Base-by-base conservation (phyloP, 2,888 invertebrate species). In the Allacma fusca region DNA sequence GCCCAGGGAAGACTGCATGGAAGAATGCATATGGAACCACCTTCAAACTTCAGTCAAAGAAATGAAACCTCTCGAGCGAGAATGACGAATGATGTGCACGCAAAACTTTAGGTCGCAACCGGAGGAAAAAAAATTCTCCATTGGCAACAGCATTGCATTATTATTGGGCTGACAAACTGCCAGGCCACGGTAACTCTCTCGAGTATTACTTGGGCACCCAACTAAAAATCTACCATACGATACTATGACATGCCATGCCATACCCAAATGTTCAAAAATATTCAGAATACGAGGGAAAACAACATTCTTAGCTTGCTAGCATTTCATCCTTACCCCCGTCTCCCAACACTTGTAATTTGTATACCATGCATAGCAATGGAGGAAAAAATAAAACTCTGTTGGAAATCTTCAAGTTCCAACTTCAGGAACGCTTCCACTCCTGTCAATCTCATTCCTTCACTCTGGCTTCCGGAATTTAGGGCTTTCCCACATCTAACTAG, bases 41-140 rank as follows among this genome's bases (percentile, higher is more conserved):
- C 79, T 79, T 79, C 76, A 79, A 79, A 79, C 76, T 72, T 76
- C 72, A 73, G 79, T 76, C 79, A 79, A 79, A 79, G 79, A 76
- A 78, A 78, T 78, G 78, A 78, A 79, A 79, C 68, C 79, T 76
- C 73, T 79, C 76, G 72, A 79, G 79, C 79, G 76, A 72, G 79
- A 79, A 79, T 79, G 79, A 79, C 79, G 79, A 79, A 79, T 76
- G 76, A 73, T 79, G 78, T 72, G 70, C 75, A 57, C 72, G 59
- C 59, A 59, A 59, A 78, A 76, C 26, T 78, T 75, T 75, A 70
- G 78, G 78, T 78, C 78, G 78, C 34, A 73, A 70, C 74, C 44
- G 24, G 69, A 75, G 68, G 75, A 67, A 28, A 64, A 70, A 59
- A 59, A 59, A 64, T 43, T 44, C 70, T 76, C 76, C 70, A 76